Evolutionary conservation across 2,113 vertebrate species (phyloP).

Genomic region (Alosa alosa): DNA sequence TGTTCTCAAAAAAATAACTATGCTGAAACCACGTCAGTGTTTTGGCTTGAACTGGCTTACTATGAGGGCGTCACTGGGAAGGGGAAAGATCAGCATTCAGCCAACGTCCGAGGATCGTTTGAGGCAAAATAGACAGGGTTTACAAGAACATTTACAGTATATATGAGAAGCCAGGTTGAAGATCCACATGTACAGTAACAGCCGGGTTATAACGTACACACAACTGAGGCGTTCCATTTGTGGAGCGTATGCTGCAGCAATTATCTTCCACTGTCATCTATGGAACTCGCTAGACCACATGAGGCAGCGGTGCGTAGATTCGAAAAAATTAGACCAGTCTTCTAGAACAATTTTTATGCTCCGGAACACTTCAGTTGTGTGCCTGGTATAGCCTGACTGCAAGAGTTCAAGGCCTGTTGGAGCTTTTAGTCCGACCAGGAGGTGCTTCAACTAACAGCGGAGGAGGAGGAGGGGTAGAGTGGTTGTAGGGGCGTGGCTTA

Average conservation of each 20-base stretch:
- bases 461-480: background rate
- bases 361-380: too few relatives aligned
- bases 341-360: too few relatives aligned
- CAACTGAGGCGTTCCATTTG: too few relatives aligned
- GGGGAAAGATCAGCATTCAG: background rate
- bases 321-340: too few relatives aligned
- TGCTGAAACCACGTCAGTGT: constrained; percentile 23
- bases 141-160: background rate
- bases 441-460: background rate
- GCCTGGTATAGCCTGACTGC: too few relatives aligned
- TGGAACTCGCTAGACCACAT: too few relatives aligned
- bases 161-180: background rate
- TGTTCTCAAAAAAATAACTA: constrained; percentile 27
- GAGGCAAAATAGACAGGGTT: background rate
- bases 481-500: constrained; percentile 56
- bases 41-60: constrained; percentile 34
- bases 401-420: constrained; percentile 2
- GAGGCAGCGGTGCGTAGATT: too few relatives aligned
- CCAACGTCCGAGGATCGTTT: background rate
- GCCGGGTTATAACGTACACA: too few relatives aligned
- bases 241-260: too few relatives aligned
- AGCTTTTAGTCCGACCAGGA: background rate
- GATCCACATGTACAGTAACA: background rate
- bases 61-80: background rate
- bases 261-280: too few relatives aligned